Base-by-base conservation (phyloP, 2,888 invertebrate genomes). In the Dorcus hopei region DNA sequence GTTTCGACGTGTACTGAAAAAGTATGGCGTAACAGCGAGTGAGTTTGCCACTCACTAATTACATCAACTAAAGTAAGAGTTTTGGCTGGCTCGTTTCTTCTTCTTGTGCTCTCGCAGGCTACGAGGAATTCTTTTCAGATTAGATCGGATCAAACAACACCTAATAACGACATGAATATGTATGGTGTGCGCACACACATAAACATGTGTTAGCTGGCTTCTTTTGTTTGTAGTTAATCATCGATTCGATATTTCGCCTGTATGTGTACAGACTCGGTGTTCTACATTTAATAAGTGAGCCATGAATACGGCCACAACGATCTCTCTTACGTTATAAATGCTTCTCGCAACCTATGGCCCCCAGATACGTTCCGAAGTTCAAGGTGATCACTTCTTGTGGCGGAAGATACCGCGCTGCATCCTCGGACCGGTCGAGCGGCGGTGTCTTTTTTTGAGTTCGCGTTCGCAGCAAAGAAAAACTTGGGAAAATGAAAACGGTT, bases 271-370 rank as follows among this genome's bases (percentile, higher is more conserved):
- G 70, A 72, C 72, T 63, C 62, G 66, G 61, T 69, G 75, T 75
- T 73, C 74, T 67, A 75, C 75, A 75, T 75, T 73, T 59, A 59
- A 40, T 57, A 70, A 66, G 73, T 74, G 71, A 74, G 60, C 72
- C 74, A 69, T 65, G 70, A 69, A 70, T 67, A 68, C 70, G 67
- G 49, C 64, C 65, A 38, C 66, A 61, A 64, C 73, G 71, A 75
- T 76, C 76, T 76, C 75, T 73, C 74, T 74, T 70, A 67, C 69
- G 59, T 76, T 75, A 75, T 74, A 76, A 76, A 70, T 55, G 72
- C 72, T 68, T 70, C 68, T 65, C 59, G 58, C 66, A 64, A 64
- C 61, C 65, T 66, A 62, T 68, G 69, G 70, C 71, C 73, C 74
- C 73, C 74, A 75, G 72, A 75, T 70, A 67, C 66, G 69, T 66